Conservation (phyloP, 2,113 vertebrate genomes). For the Tympanuchus pallidicinctus region DNA sequence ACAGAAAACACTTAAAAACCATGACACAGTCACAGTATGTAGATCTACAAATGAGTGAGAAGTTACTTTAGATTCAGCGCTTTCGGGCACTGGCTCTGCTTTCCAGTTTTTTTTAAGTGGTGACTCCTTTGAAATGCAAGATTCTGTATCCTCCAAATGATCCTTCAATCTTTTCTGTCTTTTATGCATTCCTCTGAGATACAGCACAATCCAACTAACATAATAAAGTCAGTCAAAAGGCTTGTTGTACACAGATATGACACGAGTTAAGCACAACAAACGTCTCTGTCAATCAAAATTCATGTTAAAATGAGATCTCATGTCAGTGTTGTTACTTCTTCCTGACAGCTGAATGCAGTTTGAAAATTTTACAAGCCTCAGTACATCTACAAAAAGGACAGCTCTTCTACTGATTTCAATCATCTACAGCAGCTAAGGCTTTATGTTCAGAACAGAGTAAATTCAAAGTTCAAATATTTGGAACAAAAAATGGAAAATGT, state of each 20-base stretch:
- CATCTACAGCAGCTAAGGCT: neutral
- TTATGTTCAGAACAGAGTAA: neutral
- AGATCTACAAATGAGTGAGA: neutral
- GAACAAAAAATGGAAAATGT: neutral
- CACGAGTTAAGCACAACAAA: neutral
- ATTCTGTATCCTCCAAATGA: neutral
- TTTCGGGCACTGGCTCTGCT: neutral
- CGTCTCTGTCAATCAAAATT: slow-evolving; percentile 8
- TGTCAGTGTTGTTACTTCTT: neutral
- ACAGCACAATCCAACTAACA: neutral
- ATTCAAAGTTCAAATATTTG: neutral
- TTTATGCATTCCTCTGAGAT: neutral
- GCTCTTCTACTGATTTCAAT: neutral
- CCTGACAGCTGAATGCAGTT: neutral
- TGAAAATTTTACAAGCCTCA: neutral
- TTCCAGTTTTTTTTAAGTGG: neutral
- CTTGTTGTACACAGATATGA: neutral
- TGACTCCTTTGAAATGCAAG: neutral
- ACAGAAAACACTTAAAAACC: neutral
- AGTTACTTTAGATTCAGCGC: neutral
- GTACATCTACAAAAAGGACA: neutral
- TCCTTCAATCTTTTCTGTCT: neutral
- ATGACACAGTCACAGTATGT: neutral
- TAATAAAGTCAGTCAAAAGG: neutral
- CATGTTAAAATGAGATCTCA: neutral